Evolutionary conservation across 2,888 invertebrate species (phyloP), one percentile per base, ranked within the genome.

Genomic region (Torymus auratus): DNA sequence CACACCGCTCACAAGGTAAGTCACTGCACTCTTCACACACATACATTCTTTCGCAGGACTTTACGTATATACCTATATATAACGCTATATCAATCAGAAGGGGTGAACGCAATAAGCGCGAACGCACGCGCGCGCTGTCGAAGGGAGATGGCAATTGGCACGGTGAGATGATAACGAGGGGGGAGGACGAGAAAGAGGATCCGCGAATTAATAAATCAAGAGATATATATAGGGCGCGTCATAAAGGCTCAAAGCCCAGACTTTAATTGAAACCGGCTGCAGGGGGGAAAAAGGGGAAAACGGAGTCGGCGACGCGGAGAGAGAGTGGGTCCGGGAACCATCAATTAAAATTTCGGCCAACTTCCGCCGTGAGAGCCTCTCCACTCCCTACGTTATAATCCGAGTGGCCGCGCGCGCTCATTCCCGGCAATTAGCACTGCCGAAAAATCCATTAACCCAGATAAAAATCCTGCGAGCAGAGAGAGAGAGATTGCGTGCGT

Each of bases 361-460:
- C 61, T 81, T 76, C 64, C 74, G 75, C 4, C 14, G 55, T 11
- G 55, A 11, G 17, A 13, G 67, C n/a, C 50, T 23, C 10, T 17
- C 50, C 13, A 13, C 50, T 23, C 68, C 60, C 74, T 20, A 20
- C 69, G 41, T 56, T 20, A 50, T 41, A n/a, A 41, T 14, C 41
- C 70, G 15, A n/a, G 41, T 20, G 28, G 52, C 56, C 28, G 56
- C 2, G 11, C 41, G 41, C 55, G 15, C 64, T 64, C 60, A 23
- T 41, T 53, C 55, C n/a, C 68, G 72, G 70, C 78, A 82, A 82
- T 79, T 76, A 82, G 82, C 81, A 15, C 69, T 55, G 53, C 64
- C 60, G 64, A 77, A 79, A 79, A 69, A 68, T 79, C 79, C 71
- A 82, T 82, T 82, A 82, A 79, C 82, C 78, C 72, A 78, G 79